These are phyloP conservation scores for Mesaphorura yosii DNA, from an alignment of 1,140 invertebrate genomes.

Conservation along the genomic window DNA sequence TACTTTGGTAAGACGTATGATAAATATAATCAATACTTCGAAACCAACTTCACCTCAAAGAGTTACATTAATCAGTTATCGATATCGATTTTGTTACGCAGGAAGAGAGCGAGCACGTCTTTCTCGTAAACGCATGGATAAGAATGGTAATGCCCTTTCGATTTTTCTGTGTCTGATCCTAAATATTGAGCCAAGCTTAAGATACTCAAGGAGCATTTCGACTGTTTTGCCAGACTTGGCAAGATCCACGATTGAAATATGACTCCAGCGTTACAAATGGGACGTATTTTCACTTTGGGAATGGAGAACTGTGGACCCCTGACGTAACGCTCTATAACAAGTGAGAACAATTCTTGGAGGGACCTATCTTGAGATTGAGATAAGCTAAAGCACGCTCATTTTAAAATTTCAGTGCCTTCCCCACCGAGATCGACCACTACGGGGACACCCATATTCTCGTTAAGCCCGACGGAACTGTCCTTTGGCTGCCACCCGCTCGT, in stretches of 20 bases:
- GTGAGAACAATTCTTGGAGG: conserved; percentile 7
- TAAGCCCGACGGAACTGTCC: conserved; percentile 43
- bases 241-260: conserved; percentile 29
- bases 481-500: conserved; percentile 57
- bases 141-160: conserved; percentile 12
- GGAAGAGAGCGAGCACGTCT: conserved; percentile 25
- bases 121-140: conserved; percentile 24
- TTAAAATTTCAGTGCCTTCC: conserved; percentile 27
- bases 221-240: conserved; percentile 35
- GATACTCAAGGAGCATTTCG: too few species aligned
- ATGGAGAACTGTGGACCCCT: conserved; percentile 30
- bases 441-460: conserved; percentile 50
- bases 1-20: conserved; percentile 40
- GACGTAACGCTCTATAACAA: conserved; percentile 32
- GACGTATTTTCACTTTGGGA: conserved; percentile 18
- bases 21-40: conserved; percentile 1
- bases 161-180: too few species aligned
- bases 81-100: conserved; percentile 7
- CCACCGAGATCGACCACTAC: conserved; percentile 41
- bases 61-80: neutral
- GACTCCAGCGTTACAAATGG: conserved; percentile 16
- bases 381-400: too few species aligned
- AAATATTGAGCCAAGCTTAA: too few species aligned
- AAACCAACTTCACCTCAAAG: too few species aligned
- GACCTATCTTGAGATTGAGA: too few species aligned